A percentile compares a stretch with the other conserved stretches of the same genome.
Evolutionary conservation across 2,888 invertebrate genomes (phyloP).

Genomic region (Clusia tigrina): DNA sequence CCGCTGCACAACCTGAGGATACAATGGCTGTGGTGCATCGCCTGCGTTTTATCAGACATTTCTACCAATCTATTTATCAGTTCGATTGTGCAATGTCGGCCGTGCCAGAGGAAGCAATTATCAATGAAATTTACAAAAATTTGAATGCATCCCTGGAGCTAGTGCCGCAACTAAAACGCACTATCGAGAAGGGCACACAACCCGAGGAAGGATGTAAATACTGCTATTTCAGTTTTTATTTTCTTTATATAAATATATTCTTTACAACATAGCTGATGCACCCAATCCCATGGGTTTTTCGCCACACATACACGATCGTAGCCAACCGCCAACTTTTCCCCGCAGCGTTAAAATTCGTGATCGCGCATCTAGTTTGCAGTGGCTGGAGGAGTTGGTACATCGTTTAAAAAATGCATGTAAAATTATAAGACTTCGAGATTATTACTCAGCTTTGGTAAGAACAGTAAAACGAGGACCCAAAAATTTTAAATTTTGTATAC

Average conservation of each 20-base stretch:
- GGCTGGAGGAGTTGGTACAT: conserved; percentile 82
- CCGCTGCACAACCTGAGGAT: conserved; percentile 67
- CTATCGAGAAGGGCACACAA: conserved; percentile 77
- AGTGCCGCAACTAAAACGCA: conserved; percentile 80
- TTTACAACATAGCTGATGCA: conserved; percentile 67
- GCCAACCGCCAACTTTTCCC: conserved; percentile 98
- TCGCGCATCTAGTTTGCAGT: conserved; percentile 71
- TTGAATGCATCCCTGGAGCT: conserved; percentile 83
- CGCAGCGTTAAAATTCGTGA: conserved; percentile 92
- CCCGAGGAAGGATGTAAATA: conserved; percentile 66
- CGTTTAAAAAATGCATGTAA: conserved; percentile 83
- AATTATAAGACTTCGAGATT: conserved; percentile 78
- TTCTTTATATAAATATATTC: background rate
- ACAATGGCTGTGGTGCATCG: conserved; percentile 78
- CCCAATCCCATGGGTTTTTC: conserved; percentile 93
- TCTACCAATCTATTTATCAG: conserved; percentile 77
- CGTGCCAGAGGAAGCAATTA: conserved; percentile 65
- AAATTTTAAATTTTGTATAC: background rate
- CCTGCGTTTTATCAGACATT: conserved; percentile 85
- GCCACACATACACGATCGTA: conserved; percentile 92
- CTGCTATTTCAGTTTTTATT: background rate
- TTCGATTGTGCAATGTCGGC: conserved; percentile 67
- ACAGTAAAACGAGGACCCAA: background rate
- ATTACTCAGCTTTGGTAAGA: conserved; percentile 82
- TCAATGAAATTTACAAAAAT: conserved; percentile 80